phyloP scores from a whole-genome alignment of 2,797 vertebrate species.

The Aselliscus stoliczkanus region DNA sequence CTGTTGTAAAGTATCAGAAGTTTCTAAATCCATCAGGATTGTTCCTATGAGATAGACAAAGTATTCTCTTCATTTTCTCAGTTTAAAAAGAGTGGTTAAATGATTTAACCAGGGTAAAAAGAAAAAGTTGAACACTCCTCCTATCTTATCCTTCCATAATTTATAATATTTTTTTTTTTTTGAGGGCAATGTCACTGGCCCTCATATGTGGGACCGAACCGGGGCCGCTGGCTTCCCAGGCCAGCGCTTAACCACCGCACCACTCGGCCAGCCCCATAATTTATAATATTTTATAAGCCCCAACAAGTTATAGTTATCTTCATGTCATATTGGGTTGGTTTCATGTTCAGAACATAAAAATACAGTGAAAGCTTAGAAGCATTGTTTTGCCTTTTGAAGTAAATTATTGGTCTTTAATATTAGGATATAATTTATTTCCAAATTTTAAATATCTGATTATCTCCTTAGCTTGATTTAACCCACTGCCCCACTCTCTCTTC shows the following conservation, averaged over 20 bases:
- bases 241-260: too few species aligned
- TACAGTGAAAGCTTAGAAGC: not conserved
- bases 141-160: not conserved
- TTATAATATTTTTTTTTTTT: not conserved
- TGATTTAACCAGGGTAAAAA: not conserved
- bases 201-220: too few species aligned
- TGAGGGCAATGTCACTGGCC: too few species aligned
- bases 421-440: slow-evolving; percentile 19
- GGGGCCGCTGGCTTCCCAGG: too few species aligned
- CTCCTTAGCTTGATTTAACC: not conserved
- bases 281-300: not conserved
- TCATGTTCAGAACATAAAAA: slow-evolving; percentile 5
- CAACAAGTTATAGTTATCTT: not conserved
- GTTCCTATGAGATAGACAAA: not conserved
- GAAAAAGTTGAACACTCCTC: not conserved
- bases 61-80: not conserved
- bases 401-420: slow-evolving; percentile 14
- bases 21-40: not conserved
- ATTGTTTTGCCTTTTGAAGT: slow-evolving; percentile 22
- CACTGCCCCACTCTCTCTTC: not conserved
- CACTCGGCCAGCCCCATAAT: too few species aligned
- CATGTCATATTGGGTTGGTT: not conserved
- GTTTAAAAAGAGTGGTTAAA: not conserved
- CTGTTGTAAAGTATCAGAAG: not conserved
- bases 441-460: slow-evolving; percentile 29